These are phyloP conservation scores for Aradus depressus DNA, from an alignment of 2,888 invertebrate species.

Conservation along the genomic window DNA sequence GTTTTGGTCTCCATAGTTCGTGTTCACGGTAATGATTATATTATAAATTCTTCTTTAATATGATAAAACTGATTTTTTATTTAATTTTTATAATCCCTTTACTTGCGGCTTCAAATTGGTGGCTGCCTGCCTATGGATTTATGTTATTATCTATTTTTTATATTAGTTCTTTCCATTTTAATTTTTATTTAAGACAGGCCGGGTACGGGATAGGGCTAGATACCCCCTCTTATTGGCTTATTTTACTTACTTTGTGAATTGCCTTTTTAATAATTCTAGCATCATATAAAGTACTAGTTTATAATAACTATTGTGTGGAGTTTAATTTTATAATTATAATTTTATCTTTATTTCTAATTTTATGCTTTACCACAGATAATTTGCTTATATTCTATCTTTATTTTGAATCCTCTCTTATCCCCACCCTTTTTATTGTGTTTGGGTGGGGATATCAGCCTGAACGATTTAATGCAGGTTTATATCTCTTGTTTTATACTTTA, in stretches of 20 bases:
- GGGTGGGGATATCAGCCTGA: slow-evolving; percentile 58
- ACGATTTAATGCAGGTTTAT: slow-evolving; percentile 52
- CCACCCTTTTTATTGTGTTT: slow-evolving; percentile 53
- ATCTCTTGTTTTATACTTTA: slow-evolving; percentile 60
- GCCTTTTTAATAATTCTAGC: slow-evolving; percentile 47
- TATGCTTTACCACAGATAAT: slow-evolving; percentile 47
- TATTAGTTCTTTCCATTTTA: slow-evolving; percentile 37
- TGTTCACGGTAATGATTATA: slow-evolving; percentile 51
- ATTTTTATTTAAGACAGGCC: slow-evolving; percentile 35
- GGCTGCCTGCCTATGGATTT: slow-evolving; percentile 44
- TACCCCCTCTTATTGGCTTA: slow-evolving; percentile 27
- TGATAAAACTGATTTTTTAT: slow-evolving; percentile 46
- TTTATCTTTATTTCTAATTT: slow-evolving; percentile 44
- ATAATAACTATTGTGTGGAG: slow-evolving; percentile 41
- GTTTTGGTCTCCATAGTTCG: slow-evolving; percentile 52
- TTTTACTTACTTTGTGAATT: slow-evolving; percentile 48
- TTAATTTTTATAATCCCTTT: slow-evolving; percentile 43
- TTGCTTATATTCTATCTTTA: slow-evolving; percentile 57
- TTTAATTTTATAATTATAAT: slow-evolving; percentile 45
- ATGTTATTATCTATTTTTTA: slow-evolving; percentile 42
- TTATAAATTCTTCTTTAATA: slow-evolving; percentile 46
- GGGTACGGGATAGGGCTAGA: slow-evolving; percentile 25
- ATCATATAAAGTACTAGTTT: slow-evolving; percentile 42
- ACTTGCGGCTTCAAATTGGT: slow-evolving; percentile 37
- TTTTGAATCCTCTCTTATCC: slow-evolving; percentile 58